Conservation (phyloP, 2,888 invertebrate species). For the Geotrupes spiniger region DNA sequence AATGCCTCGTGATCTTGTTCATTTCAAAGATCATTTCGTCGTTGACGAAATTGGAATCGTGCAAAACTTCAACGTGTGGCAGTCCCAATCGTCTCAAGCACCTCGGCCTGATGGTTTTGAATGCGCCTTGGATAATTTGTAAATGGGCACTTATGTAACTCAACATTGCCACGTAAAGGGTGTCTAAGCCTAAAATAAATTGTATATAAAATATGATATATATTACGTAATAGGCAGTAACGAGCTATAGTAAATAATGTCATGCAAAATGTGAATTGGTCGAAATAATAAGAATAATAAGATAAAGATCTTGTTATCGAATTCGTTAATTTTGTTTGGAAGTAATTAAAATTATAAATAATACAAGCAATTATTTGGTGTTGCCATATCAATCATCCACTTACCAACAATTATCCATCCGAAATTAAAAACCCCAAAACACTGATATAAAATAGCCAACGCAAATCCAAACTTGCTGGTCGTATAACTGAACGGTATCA, state of each 20-base stretch:
- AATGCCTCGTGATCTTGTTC: conserved; percentile 25
- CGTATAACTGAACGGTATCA: conserved; percentile 29
- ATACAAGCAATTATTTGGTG: no score
- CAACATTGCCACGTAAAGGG: conserved; percentile 25
- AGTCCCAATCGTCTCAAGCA: conserved; percentile 15
- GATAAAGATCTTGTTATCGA: no score
- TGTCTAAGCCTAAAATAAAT: conserved; percentile 23
- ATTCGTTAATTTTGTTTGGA: no score
- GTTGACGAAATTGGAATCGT: conserved; percentile 10
- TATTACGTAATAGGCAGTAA: no score
- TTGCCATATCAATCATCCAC: no score
- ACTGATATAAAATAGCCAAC: conserved; percentile 30
- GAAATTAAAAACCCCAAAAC: conserved; percentile 27
- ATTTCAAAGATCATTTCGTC: conserved; percentile 23
- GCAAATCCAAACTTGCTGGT: conserved; percentile 21
- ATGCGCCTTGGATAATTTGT: conserved; percentile 23
- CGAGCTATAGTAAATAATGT: no score
- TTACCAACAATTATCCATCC: conserved; percentile 31
- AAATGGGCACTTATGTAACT: conserved; percentile 27
- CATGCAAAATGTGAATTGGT: no score
- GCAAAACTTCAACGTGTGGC: neutral
- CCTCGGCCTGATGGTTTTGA: conserved; percentile 21
- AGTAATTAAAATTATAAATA: no score
- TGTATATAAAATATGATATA: no score
- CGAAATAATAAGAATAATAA: no score